Conservation (phyloP, 2,113 vertebrate genomes). For the Colistium nudipinnis region DNA sequence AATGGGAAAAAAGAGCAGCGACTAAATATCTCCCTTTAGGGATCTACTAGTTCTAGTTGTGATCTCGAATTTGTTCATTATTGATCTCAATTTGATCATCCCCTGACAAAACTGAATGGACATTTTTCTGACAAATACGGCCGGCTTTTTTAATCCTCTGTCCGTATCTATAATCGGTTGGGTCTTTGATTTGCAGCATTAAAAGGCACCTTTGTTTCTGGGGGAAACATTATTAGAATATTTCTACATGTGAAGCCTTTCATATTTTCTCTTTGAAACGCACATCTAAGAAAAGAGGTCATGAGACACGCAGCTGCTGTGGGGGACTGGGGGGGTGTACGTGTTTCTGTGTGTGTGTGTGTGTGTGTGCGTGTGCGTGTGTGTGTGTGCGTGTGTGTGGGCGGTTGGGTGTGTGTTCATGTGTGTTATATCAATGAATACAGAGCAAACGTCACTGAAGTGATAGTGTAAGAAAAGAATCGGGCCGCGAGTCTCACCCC, state of each 20-base stretch:
- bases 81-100: background rate
- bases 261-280: conserved; percentile 73
- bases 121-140: too few relatives aligned
- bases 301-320: conserved; percentile 63
- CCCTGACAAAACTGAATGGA: too few relatives aligned
- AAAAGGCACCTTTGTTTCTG: conserved; percentile 75
- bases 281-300: conserved; percentile 67
- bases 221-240: conserved; percentile 67
- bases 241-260: conserved; percentile 72
- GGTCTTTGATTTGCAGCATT: conserved; percentile 71
- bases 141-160: conserved; percentile 50
- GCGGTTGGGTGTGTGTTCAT: conserved; percentile 10
- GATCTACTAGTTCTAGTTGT: conserved; percentile 1
- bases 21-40: conserved; percentile 1
- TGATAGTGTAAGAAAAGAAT: conserved; percentile 67
- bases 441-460: conserved; percentile 56
- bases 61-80: background rate
- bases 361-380: conserved; percentile 10
- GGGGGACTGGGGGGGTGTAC: too few relatives aligned
- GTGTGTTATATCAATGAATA: conserved; percentile 59
- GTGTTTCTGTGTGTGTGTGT: conserved; percentile 3
- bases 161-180: conserved; percentile 54
- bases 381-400: background rate
- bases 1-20: background rate
- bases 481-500: conserved; percentile 42